Percentiles rank a stretch among this genome's conserved stretches.
Evolutionary conservation across 1,140 invertebrate species (phyloP).

Genomic region (Calliphora vicina): DNA sequence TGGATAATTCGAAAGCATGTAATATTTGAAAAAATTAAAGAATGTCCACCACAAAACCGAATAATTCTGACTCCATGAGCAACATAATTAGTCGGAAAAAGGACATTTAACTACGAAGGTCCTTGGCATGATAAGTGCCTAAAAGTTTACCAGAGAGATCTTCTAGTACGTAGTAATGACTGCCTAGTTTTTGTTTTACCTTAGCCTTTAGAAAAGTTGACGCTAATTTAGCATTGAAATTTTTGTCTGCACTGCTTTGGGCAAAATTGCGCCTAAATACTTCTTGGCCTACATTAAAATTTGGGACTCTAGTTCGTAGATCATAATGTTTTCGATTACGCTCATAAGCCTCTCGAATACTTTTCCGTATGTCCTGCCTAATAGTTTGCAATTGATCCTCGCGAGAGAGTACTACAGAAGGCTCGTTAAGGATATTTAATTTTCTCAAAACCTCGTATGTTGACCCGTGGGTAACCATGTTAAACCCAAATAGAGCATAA

Average conservation of each 20-base stretch:
- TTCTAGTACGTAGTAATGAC: background rate
- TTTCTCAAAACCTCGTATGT: background rate
- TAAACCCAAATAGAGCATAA: conserved; percentile 25
- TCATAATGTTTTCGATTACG: background rate
- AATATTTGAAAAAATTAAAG: no score
- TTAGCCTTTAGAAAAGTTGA: background rate
- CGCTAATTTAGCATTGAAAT: background rate
- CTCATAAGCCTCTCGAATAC: background rate
- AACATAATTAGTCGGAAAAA: background rate
- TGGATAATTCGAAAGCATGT: no score
- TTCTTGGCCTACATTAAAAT: background rate
- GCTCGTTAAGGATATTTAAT: background rate
- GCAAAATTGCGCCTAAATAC: background rate
- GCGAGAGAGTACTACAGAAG: background rate
- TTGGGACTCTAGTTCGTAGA: background rate
- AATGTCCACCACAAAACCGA: background rate
- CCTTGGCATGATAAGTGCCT: background rate
- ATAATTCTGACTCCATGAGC: background rate
- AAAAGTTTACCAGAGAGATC: background rate
- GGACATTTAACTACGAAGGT: background rate
- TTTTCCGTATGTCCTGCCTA: background rate
- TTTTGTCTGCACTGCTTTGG: background rate
- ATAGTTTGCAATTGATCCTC: background rate
- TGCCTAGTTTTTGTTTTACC: background rate
- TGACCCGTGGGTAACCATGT: conserved; percentile 27